Evolutionary conservation across 2,888 invertebrate genomes (phyloP).

Genomic region (Drymonia ruficornis): DNA sequence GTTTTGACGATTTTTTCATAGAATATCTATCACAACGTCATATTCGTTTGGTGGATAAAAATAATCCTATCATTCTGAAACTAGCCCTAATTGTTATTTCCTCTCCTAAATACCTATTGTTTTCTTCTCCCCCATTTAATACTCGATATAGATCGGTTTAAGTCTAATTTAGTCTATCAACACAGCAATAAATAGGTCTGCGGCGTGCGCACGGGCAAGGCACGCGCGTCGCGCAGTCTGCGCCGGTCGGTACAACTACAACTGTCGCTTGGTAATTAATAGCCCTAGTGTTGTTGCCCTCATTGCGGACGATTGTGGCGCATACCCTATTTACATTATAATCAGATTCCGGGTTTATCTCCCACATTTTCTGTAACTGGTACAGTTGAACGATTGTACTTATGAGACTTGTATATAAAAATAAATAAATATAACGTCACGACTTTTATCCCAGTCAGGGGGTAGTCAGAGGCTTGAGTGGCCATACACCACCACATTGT

Average conservation of each 20-base stretch:
- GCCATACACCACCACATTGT: too few relatives aligned
- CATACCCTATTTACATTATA: background rate
- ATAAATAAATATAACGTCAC: too few relatives aligned
- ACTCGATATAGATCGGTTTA: background rate
- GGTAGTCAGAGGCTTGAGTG: too few relatives aligned
- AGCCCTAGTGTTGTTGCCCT: constrained; percentile 7
- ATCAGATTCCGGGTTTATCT: background rate
- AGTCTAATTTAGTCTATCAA: background rate
- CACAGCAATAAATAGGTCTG: background rate
- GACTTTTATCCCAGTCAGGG: too few relatives aligned
- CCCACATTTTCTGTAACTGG: background rate
- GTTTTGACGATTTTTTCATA: too few relatives aligned
- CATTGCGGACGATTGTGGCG: constrained; percentile 12
- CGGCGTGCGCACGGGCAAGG: background rate
- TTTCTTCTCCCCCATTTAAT: background rate
- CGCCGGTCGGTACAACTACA: constrained; percentile 1
- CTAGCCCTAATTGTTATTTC: too few relatives aligned
- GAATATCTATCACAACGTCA: too few relatives aligned
- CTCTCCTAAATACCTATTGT: background rate
- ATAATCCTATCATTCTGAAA: too few relatives aligned
- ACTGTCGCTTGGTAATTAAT: constrained; percentile 8
- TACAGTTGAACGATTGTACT: background rate
- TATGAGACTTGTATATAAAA: too few relatives aligned
- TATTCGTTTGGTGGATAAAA: too few relatives aligned
- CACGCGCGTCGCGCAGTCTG: constrained; percentile 10